Percentiles rank a stretch among this genome's conserved stretches.
Evolutionary conservation across 1,140 invertebrate genomes (phyloP).

Genomic region (Thereuonema tuberculata): DNA sequence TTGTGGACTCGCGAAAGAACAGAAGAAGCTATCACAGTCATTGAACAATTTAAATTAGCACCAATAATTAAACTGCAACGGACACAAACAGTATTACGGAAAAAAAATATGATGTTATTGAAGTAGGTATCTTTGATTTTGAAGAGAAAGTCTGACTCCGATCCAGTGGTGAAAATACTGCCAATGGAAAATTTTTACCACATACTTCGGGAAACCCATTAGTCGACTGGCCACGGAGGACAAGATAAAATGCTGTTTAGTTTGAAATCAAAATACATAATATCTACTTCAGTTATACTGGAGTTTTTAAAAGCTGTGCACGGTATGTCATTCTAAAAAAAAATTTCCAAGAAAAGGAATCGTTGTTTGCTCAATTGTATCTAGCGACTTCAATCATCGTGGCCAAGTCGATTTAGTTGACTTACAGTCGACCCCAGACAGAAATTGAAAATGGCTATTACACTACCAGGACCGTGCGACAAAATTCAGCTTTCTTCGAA

Average conservation of each 20-base stretch:
- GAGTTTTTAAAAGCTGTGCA: constrained; percentile 13
- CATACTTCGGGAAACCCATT: not conserved
- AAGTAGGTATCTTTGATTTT: not conserved
- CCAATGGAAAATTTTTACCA: not conserved
- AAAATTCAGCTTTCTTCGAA: not conserved
- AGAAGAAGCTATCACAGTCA: constrained; percentile 9
- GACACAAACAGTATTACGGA: constrained; percentile 8
- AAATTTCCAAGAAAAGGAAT: not conserved
- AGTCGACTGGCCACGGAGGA: not conserved
- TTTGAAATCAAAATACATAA: constrained; percentile 12
- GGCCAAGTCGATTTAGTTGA: constrained; percentile 7
- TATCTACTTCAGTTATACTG: constrained; percentile 11
- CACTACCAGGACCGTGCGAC: not conserved
- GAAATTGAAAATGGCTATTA: not conserved
- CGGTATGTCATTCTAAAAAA: constrained; percentile 12
- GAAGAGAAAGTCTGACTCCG: constrained; percentile 2
- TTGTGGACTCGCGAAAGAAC: not conserved
- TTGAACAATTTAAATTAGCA: constrained; percentile 12
- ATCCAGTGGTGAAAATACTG: constrained; percentile 10
- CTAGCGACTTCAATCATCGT: constrained; percentile 9
- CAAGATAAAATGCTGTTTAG: not conserved
- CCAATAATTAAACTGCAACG: constrained; percentile 4
- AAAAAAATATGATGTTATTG: not conserved
- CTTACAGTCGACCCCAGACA: not conserved
- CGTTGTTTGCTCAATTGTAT: not conserved